Evolutionary conservation across 2,888 invertebrate species (phyloP), one percentile per base, ranked within the genome.

Genomic region (Polymixis lichenea): DNA sequence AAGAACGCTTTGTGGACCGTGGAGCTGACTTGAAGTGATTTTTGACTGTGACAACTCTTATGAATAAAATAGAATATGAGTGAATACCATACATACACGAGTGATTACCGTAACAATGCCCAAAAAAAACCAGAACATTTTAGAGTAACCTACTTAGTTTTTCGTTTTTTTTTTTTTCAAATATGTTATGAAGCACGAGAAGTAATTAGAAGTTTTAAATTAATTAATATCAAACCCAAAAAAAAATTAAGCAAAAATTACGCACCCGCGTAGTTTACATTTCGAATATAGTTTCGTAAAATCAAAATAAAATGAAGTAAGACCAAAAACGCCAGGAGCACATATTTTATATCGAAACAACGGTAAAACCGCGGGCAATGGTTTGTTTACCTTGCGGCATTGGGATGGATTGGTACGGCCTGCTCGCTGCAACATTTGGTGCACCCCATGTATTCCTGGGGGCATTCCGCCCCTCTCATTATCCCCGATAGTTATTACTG

Each of bases 401-500:
- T 86, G 83, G 84, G 78, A 77, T 81, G n/a, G n/a, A n/a, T n/a
- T n/a, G n/a, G n/a, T n/a, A n/a, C n/a, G n/a, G 88, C 83, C 80
- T 83, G 82, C 83, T 90, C 90, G 85, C 84, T 93, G 95, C 95
- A 95, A 94, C 95, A 95, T 95, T 96, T 95, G 96, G 95, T 92
- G 90, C 90, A 88, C 94, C 95, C 95, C 95, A 92, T 93, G 94
- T 95, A 95, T 95, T 95, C 96, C 96, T 94, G 86, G 82, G 96
- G 96, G 96, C 94, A 94, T 96, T 90, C 93, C 95, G 90, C 96
- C 96, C 96, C 93, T 94, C 94, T 96, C 96, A 96, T 96, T 96
- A 96, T 93, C 93, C 94, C 93, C 93, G 90, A 95, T 96, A 96
- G 96, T 96, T 96, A 96, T 96, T 96, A 94, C 96, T 94, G 96